Conservation (phyloP, 2,797 vertebrate species). For the Fringilla coelebs region DNA sequence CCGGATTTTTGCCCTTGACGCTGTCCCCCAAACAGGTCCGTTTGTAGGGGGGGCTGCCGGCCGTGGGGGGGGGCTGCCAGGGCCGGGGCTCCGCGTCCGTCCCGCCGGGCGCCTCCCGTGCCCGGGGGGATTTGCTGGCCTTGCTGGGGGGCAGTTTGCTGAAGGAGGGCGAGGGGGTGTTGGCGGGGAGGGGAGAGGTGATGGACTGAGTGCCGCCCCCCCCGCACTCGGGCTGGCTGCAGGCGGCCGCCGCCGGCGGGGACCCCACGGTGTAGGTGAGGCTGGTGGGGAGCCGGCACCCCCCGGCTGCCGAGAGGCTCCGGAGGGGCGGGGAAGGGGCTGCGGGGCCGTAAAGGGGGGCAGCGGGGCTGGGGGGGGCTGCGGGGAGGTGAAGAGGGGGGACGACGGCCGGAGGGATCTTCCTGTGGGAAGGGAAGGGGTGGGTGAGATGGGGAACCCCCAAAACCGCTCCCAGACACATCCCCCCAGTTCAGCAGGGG, state of each 20-base stretch:
- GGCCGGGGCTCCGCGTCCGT: slow-evolving; percentile 74
- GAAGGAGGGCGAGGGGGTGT: slow-evolving; percentile 69
- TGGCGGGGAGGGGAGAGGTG: slow-evolving; percentile 74
- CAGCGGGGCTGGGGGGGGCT: slow-evolving; percentile 65
- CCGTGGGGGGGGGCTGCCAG: slow-evolving; percentile 79
- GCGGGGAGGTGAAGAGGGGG: slow-evolving; percentile 70
- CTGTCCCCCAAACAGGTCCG: slow-evolving; percentile 82
- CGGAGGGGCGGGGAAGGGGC: slow-evolving; percentile 29
- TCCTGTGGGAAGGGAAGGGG: slow-evolving; percentile 70
- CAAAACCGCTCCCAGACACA: background rate
- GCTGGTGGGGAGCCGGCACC: background rate
- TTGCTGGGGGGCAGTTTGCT: slow-evolving; percentile 79
- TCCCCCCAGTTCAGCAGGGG: too few species aligned
- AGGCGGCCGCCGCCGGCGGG: slow-evolving; percentile 69
- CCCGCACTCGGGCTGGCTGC: slow-evolving; percentile 78
- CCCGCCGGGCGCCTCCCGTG: slow-evolving; percentile 67
- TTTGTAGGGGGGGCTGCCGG: slow-evolving; percentile 79
- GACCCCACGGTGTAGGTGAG: slow-evolving; percentile 69
- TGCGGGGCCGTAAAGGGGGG: background rate
- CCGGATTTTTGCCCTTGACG: slow-evolving; percentile 70
- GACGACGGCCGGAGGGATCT: slow-evolving; percentile 88
- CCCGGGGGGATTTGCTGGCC: slow-evolving; percentile 82
- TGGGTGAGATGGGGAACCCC: background rate
- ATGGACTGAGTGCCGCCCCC: slow-evolving; percentile 74
- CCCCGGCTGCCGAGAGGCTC: background rate